Evolutionary conservation across 2,113 vertebrate species (phyloP), one percentile per base, ranked within the genome.

Genomic region (Arizona elegans): DNA sequence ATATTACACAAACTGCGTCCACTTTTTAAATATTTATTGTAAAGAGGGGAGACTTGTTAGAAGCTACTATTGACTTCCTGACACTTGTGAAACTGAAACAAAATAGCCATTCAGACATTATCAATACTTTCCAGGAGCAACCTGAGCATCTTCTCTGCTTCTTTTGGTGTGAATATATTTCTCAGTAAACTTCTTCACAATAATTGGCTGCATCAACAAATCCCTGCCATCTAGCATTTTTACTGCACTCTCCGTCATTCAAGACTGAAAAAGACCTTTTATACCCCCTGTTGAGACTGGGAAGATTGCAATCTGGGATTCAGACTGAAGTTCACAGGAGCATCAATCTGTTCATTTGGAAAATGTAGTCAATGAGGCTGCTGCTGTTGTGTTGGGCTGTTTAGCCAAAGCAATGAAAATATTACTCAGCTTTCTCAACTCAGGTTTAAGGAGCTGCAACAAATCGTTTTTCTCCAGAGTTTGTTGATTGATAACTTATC

Each of bases 271-370:
- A 89, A 87, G 65, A 58, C 62, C 87, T 81, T 81, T 53, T 88
- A 56, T 55, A 26, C 53, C 89, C 87, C 62, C 62, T n/a, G 33
- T 13, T 56, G 87, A 92, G 87, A 38, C 53, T 81, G 87, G 38
- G 87, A 89, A 92, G 62, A 55, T 8, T 81, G 87, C 92, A 89
- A 81, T 92, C 62, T 81, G 87, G 52, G 53, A 43, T 56, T 89
- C 62, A 56, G n/a, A 38, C 29, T 65, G 47, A 53, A 89, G 62
- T 88, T 87, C 86, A 89, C 12, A 38, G 55, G 21, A 59, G 88
- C 55, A 89, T 21, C 54, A 59, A 89, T 59, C 10, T 89, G 88
- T 23, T 89, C 88, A 59, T 89, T 93, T 90, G 52, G 75, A 90
- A 70, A 93, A 90, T 53, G 19, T 86, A 62, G 43, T 62, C 75